Evolutionary conservation across 2,113 vertebrate genomes (phyloP), one percentile per base, ranked within the genome.

Genomic region (Perognathus longimembris): DNA sequence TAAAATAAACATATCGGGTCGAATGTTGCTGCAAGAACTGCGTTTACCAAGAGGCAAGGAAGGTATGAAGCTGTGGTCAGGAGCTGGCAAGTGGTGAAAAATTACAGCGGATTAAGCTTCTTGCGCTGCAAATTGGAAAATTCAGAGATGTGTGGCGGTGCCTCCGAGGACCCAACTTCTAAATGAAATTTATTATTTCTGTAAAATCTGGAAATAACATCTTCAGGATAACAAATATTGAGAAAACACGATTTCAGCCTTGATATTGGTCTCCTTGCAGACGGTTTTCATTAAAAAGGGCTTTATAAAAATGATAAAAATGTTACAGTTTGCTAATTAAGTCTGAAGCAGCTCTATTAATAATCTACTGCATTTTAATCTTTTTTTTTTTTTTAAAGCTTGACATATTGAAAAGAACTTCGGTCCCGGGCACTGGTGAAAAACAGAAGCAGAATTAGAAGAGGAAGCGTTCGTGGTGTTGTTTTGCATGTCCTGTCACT

Each of bases 1-100:
- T 91, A 96, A 97, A 98, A 97, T 95, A 97, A 98, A 98, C 97
- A 97, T 70, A 87, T 95, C 76, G 96, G 94, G 95, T 92, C 75
- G 85, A 94, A 96, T 91, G 91, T 89, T 88, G 94, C 91, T 96
- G 63, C 85, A 95, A 97, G 90, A 34, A 66, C 96, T 90, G 90
- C 83, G 32, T 95, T 97, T 95, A 96, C 96, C 93, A 91, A 95
- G 95, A 85, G 95, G 89, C 34, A 18, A 90, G 96, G 94, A 94
- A 97, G 96, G 97, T 88, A 97, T 95, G 97, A 90, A 84, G 80
- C 22, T 95, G 97, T 76, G 96, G 97, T 94, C 64, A 22, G 90
- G 93, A 97, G 73, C 77, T 97, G 97, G 97, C 97, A 97, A 24
- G 36, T 59, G 2, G 57, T 95, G 85, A 57, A 94, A 95, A 92